Evolutionary conservation across 1,140 invertebrate species (phyloP), one percentile per base, ranked within the genome.

Genomic region (Drosophila gunungcola): DNA sequence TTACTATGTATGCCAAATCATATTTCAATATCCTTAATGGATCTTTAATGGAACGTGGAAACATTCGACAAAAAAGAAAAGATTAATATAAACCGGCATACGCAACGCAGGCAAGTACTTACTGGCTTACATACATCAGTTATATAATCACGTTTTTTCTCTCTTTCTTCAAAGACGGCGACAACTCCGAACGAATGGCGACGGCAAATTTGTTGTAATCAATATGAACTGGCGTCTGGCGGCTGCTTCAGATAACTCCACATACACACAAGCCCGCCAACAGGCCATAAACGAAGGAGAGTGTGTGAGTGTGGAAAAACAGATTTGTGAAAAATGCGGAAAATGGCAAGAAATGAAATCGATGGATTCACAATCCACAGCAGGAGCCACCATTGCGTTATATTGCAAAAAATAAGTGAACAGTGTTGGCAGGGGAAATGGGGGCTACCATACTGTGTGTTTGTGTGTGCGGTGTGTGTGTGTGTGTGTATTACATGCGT

Each of bases 301-400:
- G 12, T 53, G 55, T 48, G 57, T 67, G 53, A 48, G 73, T 58
- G 67, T 78, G 67, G 64, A 56, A 82, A 84, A 86, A 82, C 75
- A 86, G 84, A 89, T 88, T 88, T 88, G 84, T 89, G 83, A 88
- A 88, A 88, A 88, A 88, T 88, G 84, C 84, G 83, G 83, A 88
- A 88, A 88, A 88, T 88, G 83, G 83, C 83, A 88, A 83, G 65
- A 89, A 88, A 79, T 83, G 79, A 89, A 88, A 89, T 88, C 83
- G 83, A 89, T 88, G 76, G 76, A 73, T 88, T 82, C 76, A 79
- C 70, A 76, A 76, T 74, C 73, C 51, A 32, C 73, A 70, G 56
- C 74, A 67, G 61, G 63, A 82, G 70, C 62, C 78, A 75, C 62
- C 78, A 85, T 81, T 85, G 81, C 81, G 81, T 80, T 72, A 80